phyloP scores from a whole-genome alignment of 2,888 invertebrate genomes.

The Xestia c-nigrum region DNA sequence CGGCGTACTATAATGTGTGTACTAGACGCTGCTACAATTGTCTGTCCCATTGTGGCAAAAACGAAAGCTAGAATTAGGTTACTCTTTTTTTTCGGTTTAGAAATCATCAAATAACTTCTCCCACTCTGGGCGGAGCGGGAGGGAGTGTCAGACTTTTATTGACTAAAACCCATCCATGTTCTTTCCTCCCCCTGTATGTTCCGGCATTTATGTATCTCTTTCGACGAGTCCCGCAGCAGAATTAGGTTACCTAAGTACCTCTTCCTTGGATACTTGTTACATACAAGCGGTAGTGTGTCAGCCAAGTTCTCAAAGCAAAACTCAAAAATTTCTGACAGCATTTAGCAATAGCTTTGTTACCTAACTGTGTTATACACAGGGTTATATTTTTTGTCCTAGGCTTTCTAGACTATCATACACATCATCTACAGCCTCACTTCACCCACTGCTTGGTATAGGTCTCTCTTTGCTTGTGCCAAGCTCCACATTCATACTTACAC shows the following conservation, averaged over 20 bases:
- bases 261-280: not conserved
- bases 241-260: not conserved
- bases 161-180: too few species aligned
- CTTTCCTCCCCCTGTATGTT: too few species aligned
- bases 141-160: too few species aligned
- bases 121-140: too few species aligned
- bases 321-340: not conserved
- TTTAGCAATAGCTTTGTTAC: not conserved
- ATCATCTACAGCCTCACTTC: too few species aligned
- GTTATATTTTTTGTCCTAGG: not conserved
- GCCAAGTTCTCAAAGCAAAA: not conserved
- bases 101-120: too few species aligned
- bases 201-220: too few species aligned
- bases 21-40: constrained; percentile 14
- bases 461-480: not conserved
- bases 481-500: not conserved
- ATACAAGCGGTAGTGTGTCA: not conserved
- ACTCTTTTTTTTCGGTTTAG: not conserved
- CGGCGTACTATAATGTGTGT: constrained; percentile 19
- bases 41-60: not conserved
- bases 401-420: not conserved
- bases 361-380: not conserved
- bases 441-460: not conserved
- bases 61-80: not conserved
- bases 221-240: too few species aligned